Evolutionary conservation across 2,797 vertebrate genomes (phyloP).

Genomic region (Alectoris magna): DNA sequence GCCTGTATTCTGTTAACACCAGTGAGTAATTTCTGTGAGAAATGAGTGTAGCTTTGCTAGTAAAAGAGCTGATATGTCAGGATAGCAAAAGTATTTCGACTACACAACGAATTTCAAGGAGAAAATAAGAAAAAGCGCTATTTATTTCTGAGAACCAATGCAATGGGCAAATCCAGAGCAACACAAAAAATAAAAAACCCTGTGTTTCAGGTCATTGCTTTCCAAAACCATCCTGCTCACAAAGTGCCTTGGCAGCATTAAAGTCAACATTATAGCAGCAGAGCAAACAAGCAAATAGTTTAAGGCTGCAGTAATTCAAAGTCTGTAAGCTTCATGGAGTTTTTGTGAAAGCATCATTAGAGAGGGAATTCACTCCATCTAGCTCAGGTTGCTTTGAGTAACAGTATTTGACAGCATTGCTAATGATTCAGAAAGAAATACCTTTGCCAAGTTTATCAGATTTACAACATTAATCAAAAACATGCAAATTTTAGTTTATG

Average conservation of each 20-base stretch:
- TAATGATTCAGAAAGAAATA: background rate
- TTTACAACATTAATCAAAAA: background rate
- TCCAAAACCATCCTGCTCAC: background rate
- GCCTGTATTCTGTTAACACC: background rate
- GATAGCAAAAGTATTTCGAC: background rate
- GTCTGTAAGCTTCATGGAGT: background rate
- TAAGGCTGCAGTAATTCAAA: background rate
- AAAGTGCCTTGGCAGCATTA: background rate
- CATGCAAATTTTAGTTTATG: background rate
- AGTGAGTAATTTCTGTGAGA: background rate
- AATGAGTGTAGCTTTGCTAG: background rate
- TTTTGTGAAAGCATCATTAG: background rate
- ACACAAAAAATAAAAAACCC: background rate
- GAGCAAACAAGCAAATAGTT: background rate
- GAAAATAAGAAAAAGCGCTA: background rate
- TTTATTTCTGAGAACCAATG: background rate
- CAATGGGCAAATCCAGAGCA: background rate
- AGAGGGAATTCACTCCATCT: background rate
- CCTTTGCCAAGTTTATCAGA: background rate
- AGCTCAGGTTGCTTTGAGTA: background rate
- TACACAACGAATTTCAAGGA: background rate
- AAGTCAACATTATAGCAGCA: background rate
- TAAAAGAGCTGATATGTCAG: background rate
- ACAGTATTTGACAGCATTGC: background rate
- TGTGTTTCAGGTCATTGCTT: background rate